These are phyloP conservation scores for Tiliqua scincoides DNA, from an alignment of 2,113 vertebrate genomes.

Conservation along the genomic window DNA sequence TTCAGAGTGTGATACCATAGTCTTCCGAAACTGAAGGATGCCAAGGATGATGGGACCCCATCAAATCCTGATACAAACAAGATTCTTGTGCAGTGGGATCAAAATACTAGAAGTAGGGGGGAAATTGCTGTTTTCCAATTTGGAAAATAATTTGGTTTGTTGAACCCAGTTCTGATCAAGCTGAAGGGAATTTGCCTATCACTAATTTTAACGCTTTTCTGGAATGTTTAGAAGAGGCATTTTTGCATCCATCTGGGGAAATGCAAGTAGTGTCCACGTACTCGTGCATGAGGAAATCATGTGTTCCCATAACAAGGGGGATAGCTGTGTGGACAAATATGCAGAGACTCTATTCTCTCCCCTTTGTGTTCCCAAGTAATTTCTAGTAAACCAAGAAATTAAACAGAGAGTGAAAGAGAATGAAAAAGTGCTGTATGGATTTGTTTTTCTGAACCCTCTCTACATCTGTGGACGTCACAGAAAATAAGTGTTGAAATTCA, in stretches of 20 bases:
- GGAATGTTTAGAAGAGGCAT: no score
- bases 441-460: background rate
- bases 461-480: background rate
- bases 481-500: background rate
- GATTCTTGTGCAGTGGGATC: background rate
- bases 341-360: no score
- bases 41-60: background rate
- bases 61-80: background rate
- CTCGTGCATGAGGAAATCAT: background rate
- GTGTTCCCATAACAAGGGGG: background rate
- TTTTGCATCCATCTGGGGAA: no score
- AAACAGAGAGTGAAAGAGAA: background rate
- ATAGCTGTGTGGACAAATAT: background rate
- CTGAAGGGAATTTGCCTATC: background rate
- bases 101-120: background rate
- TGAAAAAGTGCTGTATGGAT: no score
- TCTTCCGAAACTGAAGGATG: no score
- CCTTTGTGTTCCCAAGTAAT: no score
- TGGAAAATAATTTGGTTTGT: background rate
- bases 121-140: background rate
- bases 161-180: background rate
- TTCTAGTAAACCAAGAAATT: background rate
- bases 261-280: background rate
- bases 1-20: no score
- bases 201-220: background rate